Percentiles rank a stretch among this genome's conserved stretches.
Evolutionary conservation across 2,113 vertebrate species (phyloP).

Genomic region (Entomyzon cyanotis): DNA sequence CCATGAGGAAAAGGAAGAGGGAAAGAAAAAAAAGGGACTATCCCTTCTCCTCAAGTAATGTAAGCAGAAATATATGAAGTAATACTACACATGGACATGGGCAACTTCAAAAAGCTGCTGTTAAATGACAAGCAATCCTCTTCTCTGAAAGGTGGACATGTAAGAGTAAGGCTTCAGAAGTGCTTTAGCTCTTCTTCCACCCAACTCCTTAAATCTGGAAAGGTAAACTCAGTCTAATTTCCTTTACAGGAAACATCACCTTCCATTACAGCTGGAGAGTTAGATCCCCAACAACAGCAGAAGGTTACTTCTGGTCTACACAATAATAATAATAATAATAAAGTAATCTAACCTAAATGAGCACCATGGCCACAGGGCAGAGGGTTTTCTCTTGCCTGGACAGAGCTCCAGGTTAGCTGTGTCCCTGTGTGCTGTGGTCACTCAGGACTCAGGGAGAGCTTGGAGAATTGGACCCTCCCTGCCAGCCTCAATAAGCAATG

Average conservation of each 20-base stretch:
- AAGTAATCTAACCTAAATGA: not conserved
- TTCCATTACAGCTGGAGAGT: not conserved
- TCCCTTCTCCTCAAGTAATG: not conserved
- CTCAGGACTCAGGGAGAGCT: not conserved
- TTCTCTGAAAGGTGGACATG: not conserved
- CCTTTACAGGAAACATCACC: not conserved
- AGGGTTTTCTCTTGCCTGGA: not conserved
- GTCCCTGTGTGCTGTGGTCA: not conserved
- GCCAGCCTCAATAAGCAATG: not conserved
- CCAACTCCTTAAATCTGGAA: not conserved
- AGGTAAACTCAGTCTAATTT: not conserved
- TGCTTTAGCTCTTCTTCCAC: not conserved
- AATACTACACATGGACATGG: not conserved
- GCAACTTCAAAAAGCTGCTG: not conserved
- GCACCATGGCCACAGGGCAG: not conserved
- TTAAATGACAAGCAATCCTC: not conserved
- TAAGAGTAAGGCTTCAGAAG: not conserved
- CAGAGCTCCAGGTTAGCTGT: not conserved
- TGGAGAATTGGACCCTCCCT: not conserved
- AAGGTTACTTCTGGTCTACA: not conserved
- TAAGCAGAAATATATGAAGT: not conserved
- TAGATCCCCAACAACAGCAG: not conserved
- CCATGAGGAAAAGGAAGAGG: not conserved
- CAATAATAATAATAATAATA: not conserved
- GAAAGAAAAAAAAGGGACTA: not conserved